phyloP scores from a whole-genome alignment of 1,140 invertebrate genomes.

The Lethrus apterus region DNA sequence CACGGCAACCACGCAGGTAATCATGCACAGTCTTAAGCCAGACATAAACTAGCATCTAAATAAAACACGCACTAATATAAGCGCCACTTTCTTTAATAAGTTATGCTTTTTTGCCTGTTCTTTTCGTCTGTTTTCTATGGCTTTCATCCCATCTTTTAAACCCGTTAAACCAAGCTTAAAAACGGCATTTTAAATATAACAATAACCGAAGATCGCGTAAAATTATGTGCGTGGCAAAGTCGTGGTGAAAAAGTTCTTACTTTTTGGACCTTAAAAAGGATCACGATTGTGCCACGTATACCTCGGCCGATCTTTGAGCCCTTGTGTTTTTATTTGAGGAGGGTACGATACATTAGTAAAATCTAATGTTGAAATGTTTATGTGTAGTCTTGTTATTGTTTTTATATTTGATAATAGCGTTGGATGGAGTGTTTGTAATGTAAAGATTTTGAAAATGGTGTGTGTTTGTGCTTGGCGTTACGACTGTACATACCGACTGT shows the following conservation, averaged over 20 bases:
- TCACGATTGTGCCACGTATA: constrained; percentile 11
- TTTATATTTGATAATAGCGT: constrained; percentile 21
- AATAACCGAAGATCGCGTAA: constrained; percentile 25
- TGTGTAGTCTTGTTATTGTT: constrained; percentile 27
- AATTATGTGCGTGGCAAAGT: constrained; percentile 27
- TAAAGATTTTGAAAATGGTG: constrained; percentile 25
- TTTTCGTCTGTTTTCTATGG: constrained; percentile 36
- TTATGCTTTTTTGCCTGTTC: constrained; percentile 32
- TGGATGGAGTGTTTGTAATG: constrained; percentile 24
- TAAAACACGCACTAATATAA: constrained; percentile 19
- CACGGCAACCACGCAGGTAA: constrained; percentile 31
- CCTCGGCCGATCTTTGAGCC: constrained; percentile 19
- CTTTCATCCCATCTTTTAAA: constrained; percentile 33
- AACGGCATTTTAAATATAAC: constrained; percentile 23
- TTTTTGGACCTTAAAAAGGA: background rate
- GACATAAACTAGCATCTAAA: constrained; percentile 28
- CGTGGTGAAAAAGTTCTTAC: constrained; percentile 10
- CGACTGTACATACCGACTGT: constrained; percentile 21
- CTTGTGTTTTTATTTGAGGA: constrained; percentile 34
- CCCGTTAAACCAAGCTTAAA: constrained; percentile 25
- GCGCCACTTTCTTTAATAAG: constrained; percentile 15
- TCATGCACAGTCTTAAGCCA: constrained; percentile 34
- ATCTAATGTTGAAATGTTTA: constrained; percentile 11
- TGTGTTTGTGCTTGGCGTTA: constrained; percentile 28
- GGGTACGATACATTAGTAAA: constrained; percentile 33